Conservation (phyloP, 2,888 invertebrate species). For the Dryobotodes eremita region DNA sequence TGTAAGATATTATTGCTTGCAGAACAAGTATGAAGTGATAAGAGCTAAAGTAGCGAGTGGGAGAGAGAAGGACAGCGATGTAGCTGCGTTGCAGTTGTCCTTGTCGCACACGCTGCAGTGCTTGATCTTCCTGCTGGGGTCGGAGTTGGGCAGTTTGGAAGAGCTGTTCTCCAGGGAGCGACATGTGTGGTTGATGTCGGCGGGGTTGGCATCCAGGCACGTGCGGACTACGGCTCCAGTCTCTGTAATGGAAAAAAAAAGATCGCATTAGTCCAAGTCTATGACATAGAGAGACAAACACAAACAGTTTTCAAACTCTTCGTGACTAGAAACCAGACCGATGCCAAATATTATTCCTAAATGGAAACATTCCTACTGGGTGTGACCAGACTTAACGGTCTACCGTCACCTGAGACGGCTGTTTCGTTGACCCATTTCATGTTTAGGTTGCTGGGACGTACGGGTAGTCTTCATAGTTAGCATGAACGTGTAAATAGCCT, state of each 20-base stretch:
- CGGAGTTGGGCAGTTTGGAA: slow-evolving; percentile 65
- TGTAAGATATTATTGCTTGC: slow-evolving; percentile 81
- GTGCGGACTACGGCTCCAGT: slow-evolving; percentile 82
- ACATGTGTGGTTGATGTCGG: slow-evolving; percentile 80
- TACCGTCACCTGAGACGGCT: neutral
- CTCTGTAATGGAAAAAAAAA: slow-evolving; percentile 72
- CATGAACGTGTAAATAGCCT: neutral
- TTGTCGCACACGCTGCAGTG: slow-evolving; percentile 87
- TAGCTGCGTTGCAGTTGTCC: slow-evolving; percentile 89
- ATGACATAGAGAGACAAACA: neutral
- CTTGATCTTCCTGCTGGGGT: slow-evolving; percentile 74
- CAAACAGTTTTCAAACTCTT: neutral
- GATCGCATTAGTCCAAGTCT: neutral
- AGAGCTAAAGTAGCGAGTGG: slow-evolving; percentile 81
- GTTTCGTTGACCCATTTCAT: neutral
- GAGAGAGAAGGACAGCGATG: slow-evolving; percentile 79
- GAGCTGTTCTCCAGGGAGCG: slow-evolving; percentile 70
- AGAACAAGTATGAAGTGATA: slow-evolving; percentile 79
- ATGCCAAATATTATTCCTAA: neutral
- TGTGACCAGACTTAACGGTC: neutral
- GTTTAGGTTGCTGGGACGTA: neutral
- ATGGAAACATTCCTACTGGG: neutral
- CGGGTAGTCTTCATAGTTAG: neutral
- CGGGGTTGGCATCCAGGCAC: slow-evolving; percentile 83
- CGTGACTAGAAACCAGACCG: no score